Evolutionary conservation across 92 coral and sea anemone species (phyloP).

Genomic region (Palythoa grandis): DNA sequence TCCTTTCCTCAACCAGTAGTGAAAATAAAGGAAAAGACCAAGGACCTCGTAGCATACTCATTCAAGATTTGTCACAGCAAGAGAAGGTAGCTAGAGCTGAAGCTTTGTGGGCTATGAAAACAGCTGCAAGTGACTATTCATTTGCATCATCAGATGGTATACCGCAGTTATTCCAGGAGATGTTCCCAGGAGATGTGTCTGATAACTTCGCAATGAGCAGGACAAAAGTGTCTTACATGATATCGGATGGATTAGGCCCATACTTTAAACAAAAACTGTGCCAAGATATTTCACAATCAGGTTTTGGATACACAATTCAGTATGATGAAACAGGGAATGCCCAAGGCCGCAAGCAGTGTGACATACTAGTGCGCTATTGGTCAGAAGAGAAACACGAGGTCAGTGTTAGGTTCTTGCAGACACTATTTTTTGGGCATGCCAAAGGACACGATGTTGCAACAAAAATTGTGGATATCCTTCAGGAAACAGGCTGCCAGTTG

Average conservation of each 20-base stretch:
- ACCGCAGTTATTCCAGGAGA: conserved; percentile 62
- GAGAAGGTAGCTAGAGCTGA: conserved; percentile 38
- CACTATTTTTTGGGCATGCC: conserved; percentile 60
- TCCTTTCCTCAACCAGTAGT: conserved; percentile 31
- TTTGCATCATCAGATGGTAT: conserved; percentile 52
- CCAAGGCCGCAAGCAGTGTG: conserved; percentile 39
- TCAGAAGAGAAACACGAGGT: conserved; percentile 51
- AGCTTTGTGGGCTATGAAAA: conserved; percentile 46
- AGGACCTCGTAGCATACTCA: conserved; percentile 28
- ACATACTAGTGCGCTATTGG: conserved; percentile 46
- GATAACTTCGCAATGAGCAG: conserved; percentile 54
- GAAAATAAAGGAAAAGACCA: conserved; percentile 22
- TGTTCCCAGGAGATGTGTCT: conserved; percentile 65
- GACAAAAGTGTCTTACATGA: conserved; percentile 53
- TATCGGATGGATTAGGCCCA: conserved; percentile 61
- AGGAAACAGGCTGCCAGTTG: conserved; percentile 55
- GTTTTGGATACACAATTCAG: conserved; percentile 42
- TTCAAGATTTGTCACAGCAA: conserved; percentile 41
- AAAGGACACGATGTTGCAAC: conserved; percentile 51
- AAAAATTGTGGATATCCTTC: conserved; percentile 46
- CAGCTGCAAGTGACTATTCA: conserved; percentile 48
- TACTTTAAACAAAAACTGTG: conserved; percentile 51
- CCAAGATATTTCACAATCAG: conserved; percentile 48
- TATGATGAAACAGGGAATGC: background rate
- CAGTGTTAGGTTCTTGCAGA: conserved; percentile 49